These are phyloP conservation scores for Orchesellides sinensis DNA, from an alignment of 2,888 invertebrate genomes.

Conservation along the genomic window DNA sequence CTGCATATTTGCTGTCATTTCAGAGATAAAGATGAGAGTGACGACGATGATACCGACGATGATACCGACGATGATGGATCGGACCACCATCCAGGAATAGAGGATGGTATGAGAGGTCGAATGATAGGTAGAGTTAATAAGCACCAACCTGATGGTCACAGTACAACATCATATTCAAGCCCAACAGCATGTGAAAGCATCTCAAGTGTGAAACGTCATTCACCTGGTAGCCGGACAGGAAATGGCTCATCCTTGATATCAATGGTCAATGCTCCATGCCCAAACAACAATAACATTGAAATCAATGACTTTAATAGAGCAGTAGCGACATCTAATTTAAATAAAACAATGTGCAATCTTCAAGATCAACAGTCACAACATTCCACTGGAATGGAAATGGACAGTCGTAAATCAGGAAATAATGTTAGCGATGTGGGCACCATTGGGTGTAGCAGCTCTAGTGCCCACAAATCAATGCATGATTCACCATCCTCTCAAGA, in stretches of 20 bases:
- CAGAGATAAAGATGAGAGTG: slow-evolving; percentile 60
- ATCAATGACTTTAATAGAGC: slow-evolving; percentile 50
- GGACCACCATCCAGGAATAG: slow-evolving; percentile 40
- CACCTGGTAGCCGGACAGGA: slow-evolving; percentile 26
- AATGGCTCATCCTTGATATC: slow-evolving; percentile 23
- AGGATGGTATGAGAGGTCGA: slow-evolving; percentile 15
- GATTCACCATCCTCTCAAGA: slow-evolving; percentile 11
- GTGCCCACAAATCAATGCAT: slow-evolving; percentile 15
- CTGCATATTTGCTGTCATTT: neutral
- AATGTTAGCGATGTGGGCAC: neutral
- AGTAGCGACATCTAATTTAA: neutral
- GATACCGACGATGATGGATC: slow-evolving; percentile 39
- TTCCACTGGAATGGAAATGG: neutral
- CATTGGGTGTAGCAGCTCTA: neutral
- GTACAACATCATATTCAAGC: slow-evolving; percentile 9
- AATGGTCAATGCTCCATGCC: slow-evolving; percentile 30
- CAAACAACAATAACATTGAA: slow-evolving; percentile 57
- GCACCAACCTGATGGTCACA: slow-evolving; percentile 16
- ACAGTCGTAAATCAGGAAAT: neutral
- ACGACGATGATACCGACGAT: slow-evolving; percentile 43
- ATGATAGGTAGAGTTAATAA: neutral
- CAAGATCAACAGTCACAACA: neutral
- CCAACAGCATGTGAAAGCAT: slow-evolving; percentile 26
- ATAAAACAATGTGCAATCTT: neutral
- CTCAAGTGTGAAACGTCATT: slow-evolving; percentile 48